Evolutionary conservation across 1,140 invertebrate species (phyloP).

Genomic region (Pristionchus pacificus): DNA sequence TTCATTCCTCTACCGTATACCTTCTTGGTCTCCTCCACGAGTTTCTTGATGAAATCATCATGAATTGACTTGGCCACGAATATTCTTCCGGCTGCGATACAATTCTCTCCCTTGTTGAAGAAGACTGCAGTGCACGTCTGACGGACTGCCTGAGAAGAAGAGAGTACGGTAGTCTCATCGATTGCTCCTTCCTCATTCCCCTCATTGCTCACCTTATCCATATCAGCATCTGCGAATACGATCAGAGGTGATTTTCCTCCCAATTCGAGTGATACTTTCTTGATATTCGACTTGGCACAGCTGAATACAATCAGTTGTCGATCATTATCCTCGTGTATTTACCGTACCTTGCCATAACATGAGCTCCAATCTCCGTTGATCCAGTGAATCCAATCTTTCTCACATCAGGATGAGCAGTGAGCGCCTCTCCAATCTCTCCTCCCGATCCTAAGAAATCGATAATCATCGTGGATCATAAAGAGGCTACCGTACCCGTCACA

Average conservation of each 20-base stretch:
- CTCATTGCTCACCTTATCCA: slow-evolving; percentile 77
- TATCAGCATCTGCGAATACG: slow-evolving; percentile 84
- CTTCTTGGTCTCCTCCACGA: slow-evolving; percentile 73
- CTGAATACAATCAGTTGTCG: slow-evolving; percentile 42
- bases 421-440: slow-evolving; percentile 73
- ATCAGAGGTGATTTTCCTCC: slow-evolving; percentile 91
- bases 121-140: slow-evolving; percentile 88
- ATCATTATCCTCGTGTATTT: not conserved
- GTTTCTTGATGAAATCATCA: slow-evolving; percentile 61
- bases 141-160: slow-evolving; percentile 67
- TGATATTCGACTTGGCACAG: slow-evolving; percentile 82
- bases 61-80: slow-evolving; percentile 87
- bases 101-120: slow-evolving; percentile 98
- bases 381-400: slow-evolving; percentile 91
- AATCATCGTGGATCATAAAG: too few species aligned
- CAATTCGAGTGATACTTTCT: slow-evolving; percentile 83
- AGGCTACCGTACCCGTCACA: slow-evolving; percentile 62
- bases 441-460: slow-evolving; percentile 66
- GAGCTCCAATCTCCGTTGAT: slow-evolving; percentile 79
- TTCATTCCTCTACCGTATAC: slow-evolving; percentile 60
- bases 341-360: slow-evolving; percentile 71
- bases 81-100: slow-evolving; percentile 88
- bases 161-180: not conserved
- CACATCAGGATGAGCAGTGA: slow-evolving; percentile 77
- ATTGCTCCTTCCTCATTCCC: too few species aligned